phyloP scores from a whole-genome alignment of 2,888 invertebrate genomes.

The Zygothrica quintamaculata region DNA sequence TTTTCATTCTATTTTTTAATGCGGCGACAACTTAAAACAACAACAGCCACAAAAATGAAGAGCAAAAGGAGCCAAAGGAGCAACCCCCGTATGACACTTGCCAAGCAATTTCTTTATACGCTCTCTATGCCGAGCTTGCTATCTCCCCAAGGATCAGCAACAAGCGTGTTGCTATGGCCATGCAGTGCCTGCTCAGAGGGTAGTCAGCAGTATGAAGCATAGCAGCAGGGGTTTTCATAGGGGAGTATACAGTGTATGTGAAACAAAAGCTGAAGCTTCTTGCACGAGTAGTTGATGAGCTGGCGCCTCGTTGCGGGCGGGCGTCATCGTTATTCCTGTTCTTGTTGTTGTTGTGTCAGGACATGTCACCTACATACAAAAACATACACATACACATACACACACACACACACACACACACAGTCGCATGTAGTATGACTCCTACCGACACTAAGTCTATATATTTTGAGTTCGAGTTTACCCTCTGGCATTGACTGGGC shows the following conservation, averaged over 20 bases:
- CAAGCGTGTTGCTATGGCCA: conserved; percentile 58
- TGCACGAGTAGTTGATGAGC: conserved; percentile 67
- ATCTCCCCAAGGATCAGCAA: conserved; percentile 69
- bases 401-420: conserved; percentile 62
- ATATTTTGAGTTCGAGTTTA: conserved; percentile 43
- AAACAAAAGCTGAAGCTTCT: conserved; percentile 28
- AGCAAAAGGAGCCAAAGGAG: conserved; percentile 23
- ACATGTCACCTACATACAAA: conserved; percentile 74
- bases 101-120: conserved; percentile 43
- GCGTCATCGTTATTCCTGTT: conserved; percentile 17
- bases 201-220: no score
- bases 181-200: neutral
- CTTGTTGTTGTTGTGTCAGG: conserved; percentile 52
- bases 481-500: conserved; percentile 51
- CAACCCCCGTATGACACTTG: conserved; percentile 66
- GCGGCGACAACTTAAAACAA: conserved; percentile 69
- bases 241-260: conserved; percentile 17
- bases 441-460: conserved; percentile 13
- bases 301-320: conserved; percentile 74
- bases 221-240: no score
- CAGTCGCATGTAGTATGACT: conserved; percentile 20
- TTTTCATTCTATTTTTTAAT: conserved; percentile 72
- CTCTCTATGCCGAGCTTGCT: conserved; percentile 31
- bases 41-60: conserved; percentile 28
- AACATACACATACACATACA: conserved; percentile 62